Conservation (phyloP, 2,113 vertebrate genomes). For the Passer domesticus region DNA sequence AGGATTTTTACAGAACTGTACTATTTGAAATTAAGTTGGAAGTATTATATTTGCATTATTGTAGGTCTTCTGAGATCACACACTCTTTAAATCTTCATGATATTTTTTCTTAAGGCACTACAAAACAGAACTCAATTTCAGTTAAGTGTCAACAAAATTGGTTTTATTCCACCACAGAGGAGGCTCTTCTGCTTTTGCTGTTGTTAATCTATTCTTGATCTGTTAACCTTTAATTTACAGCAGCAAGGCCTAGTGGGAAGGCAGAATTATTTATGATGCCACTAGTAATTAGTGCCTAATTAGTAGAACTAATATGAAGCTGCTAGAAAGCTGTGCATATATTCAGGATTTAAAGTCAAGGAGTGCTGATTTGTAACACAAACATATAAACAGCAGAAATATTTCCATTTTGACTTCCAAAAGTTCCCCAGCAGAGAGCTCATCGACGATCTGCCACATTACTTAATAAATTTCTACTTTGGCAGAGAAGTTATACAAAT, state of each 20-base stretch:
- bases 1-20: neutral
- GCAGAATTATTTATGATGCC: neutral
- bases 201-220: neutral
- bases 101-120: neutral
- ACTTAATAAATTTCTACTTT: neutral
- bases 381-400: neutral
- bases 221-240: neutral
- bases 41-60: neutral
- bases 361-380: neutral
- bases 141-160: neutral
- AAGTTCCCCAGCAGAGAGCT: neutral
- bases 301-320: neutral
- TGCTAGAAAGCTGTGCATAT: neutral
- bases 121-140: neutral
- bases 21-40: neutral
- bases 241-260: neutral
- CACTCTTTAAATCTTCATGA: neutral
- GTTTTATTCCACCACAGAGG: neutral
- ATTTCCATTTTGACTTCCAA: neutral
- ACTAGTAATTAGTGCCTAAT: neutral
- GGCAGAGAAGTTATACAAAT: neutral
- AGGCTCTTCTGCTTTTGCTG: neutral
- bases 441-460: accelerated
- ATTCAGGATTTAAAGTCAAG: neutral
- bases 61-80: neutral